These are phyloP conservation scores for Alauda arvensis DNA, from an alignment of 2,797 vertebrate species.

Conservation along the genomic window DNA sequence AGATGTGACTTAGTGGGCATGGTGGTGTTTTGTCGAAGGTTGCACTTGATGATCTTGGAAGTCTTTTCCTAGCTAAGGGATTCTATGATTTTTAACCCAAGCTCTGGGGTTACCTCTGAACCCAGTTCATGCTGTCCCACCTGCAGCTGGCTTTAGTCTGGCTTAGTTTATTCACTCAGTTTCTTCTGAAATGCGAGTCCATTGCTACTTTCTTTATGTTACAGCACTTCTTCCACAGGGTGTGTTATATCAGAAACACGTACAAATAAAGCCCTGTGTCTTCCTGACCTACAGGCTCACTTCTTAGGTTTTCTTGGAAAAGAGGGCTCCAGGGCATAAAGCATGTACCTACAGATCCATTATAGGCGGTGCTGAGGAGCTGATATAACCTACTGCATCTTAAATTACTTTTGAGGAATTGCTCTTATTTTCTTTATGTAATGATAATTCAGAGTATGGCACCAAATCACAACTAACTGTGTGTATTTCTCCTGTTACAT, in stretches of 20 bases:
- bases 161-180: neutral
- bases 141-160: neutral
- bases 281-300: neutral
- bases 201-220: neutral
- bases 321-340: neutral
- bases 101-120: neutral
- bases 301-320: neutral
- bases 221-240: neutral
- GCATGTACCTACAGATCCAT: neutral
- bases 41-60: neutral
- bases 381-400: neutral
- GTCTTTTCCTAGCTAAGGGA: neutral
- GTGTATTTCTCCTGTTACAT: neutral
- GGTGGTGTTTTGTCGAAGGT: rapidly evolving
- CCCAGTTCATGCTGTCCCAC: neutral
- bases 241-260: neutral
- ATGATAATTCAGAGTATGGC: neutral
- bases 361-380: neutral
- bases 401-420: neutral
- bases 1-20: neutral
- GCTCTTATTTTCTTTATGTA: neutral
- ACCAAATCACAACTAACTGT: neutral
- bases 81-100: neutral
- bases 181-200: neutral
- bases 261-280: neutral